phyloP scores from a whole-genome alignment of 2,113 vertebrate species.

The Melanerpes aurifrons region DNA sequence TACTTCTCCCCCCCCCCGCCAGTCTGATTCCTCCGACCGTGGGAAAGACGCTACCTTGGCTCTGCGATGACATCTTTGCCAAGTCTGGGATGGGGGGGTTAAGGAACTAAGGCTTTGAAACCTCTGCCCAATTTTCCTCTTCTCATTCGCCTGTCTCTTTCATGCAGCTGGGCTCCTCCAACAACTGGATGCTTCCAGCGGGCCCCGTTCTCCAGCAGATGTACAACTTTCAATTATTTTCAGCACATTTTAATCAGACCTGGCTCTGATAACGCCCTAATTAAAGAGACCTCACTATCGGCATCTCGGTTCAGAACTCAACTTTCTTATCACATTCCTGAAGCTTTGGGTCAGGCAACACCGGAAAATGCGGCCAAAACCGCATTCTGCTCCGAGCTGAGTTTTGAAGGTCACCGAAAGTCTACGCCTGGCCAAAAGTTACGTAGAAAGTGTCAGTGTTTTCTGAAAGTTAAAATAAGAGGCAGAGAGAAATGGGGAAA shows the following conservation, averaged over 20 bases:
- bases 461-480: conserved; percentile 7
- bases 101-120: conserved; percentile 42
- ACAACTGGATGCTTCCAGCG: conserved; percentile 45
- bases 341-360: conserved; percentile 65
- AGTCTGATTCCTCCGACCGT: conserved; percentile 42
- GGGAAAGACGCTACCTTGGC: conserved; percentile 81
- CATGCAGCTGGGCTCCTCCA: conserved; percentile 47
- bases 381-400: conserved; percentile 35
- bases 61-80: conserved; percentile 38
- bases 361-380: conserved; percentile 71
- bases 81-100: conserved; percentile 48
- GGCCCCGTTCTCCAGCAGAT: conserved; percentile 50
- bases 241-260: conserved; percentile 73
- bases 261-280: conserved; percentile 73
- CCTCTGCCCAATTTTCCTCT: conserved; percentile 1
- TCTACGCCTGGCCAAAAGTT: conserved; percentile 43
- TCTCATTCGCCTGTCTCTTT: not conserved
- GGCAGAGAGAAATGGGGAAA: not conserved
- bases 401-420: conserved; percentile 75
- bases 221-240: conserved; percentile 71
- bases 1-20: not conserved
- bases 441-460: conserved; percentile 53
- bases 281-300: conserved; percentile 71
- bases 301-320: conserved; percentile 48
- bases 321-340: conserved; percentile 67